Conservation (phyloP, 2,113 vertebrate species). For the Hepsetus odoe region DNA sequence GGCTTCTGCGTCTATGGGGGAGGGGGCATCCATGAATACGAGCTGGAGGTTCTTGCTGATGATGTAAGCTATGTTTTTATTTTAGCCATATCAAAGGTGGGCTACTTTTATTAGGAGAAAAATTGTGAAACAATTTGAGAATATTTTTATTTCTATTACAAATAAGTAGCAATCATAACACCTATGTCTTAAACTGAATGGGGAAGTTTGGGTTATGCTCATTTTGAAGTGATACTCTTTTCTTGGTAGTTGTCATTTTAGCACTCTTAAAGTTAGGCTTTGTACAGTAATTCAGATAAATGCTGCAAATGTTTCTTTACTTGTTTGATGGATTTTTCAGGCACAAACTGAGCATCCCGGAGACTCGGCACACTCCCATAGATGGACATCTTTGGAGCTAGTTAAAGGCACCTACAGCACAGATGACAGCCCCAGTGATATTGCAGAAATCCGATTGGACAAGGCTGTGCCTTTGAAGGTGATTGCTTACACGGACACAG, state of each 20-base stretch:
- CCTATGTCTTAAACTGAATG: background rate
- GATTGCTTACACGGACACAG: background rate
- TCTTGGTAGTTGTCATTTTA: background rate
- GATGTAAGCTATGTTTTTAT: constrained; percentile 81
- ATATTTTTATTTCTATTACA: too few species aligned
- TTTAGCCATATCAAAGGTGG: background rate
- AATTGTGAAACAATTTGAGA: background rate
- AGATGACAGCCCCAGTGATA: constrained; percentile 96
- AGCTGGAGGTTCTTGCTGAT: constrained; percentile 94
- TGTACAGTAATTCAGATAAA: too few species aligned
- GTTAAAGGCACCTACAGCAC: constrained; percentile 98
- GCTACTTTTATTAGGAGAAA: background rate
- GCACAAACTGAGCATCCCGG: constrained; percentile 92
- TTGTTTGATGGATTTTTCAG: constrained; percentile 52
- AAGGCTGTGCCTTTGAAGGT: constrained; percentile 98
- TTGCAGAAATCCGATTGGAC: constrained; percentile 95
- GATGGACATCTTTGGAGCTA: constrained; percentile 96
- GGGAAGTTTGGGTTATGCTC: background rate
- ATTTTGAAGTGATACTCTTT: background rate
- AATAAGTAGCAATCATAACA: background rate
- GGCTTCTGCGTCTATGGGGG: constrained; percentile 98
- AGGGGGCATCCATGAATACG: constrained; percentile 97
- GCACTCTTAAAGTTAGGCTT: background rate
- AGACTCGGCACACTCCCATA: constrained; percentile 93
- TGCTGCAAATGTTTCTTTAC: too few species aligned